phyloP scores from a whole-genome alignment of 2,888 invertebrate species.

The Leucoma salicis region DNA sequence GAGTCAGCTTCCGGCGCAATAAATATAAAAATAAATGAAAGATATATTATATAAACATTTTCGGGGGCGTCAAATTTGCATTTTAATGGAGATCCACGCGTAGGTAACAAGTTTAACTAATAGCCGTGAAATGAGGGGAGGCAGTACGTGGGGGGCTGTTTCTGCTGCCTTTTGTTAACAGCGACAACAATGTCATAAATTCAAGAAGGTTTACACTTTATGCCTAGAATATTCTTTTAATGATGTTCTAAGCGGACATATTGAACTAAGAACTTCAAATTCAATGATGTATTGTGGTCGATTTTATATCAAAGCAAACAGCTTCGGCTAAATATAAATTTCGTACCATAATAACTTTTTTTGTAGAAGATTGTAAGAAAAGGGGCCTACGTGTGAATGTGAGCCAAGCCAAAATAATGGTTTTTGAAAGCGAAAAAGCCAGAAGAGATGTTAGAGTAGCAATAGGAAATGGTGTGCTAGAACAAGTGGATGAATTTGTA shows the following conservation, averaged over 20 bases:
- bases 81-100: conserved; percentile 79
- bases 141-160: conserved; percentile 24
- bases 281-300: too few species aligned
- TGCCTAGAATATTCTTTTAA: neutral
- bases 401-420: too few species aligned
- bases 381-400: too few species aligned
- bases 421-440: too few species aligned
- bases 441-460: too few species aligned
- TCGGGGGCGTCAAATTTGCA: conserved; percentile 75
- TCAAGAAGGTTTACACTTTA: conserved; percentile 26
- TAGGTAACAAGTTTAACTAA: conserved; percentile 79
- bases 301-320: too few species aligned
- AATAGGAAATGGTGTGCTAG: too few species aligned
- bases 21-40: conserved; percentile 57
- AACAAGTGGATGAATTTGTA: too few species aligned
- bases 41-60: conserved; percentile 71
- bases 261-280: too few species aligned
- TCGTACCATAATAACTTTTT: too few species aligned
- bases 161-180: conserved; percentile 32
- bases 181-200: conserved; percentile 34
- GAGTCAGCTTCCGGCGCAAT: conserved; percentile 22
- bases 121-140: conserved; percentile 75
- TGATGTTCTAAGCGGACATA: neutral
- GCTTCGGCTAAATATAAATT: too few species aligned
- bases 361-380: too few species aligned